Percentiles rank a stretch among this genome's conserved stretches.
phyloP scores from a whole-genome alignment of 2,113 vertebrate genomes.

The Heterochromis multidens region DNA sequence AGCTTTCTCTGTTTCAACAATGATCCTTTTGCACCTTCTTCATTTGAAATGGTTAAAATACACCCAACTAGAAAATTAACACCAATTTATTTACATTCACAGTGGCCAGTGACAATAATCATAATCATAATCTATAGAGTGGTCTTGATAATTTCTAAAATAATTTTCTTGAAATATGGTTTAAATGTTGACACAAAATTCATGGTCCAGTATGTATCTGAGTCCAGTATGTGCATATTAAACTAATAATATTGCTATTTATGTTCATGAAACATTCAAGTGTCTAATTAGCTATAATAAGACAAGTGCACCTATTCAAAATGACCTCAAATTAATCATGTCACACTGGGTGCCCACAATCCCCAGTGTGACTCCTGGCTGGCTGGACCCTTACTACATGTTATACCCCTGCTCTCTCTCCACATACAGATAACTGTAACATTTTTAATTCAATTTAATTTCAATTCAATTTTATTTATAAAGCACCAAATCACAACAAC shows the following conservation, averaged over 20 bases:
- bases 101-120: background rate
- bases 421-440: background rate
- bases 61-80: background rate
- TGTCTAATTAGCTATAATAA: background rate
- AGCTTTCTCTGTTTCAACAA: no score
- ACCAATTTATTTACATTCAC: background rate
- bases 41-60: background rate
- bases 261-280: background rate
- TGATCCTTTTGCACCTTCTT: background rate
- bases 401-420: background rate
- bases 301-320: background rate
- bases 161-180: background rate
- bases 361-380: background rate
- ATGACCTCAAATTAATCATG: background rate
- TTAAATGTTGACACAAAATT: background rate
- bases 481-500: no score
- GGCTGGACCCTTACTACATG: no score
- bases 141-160: background rate
- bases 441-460: no score
- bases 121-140: background rate
- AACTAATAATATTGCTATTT: background rate
- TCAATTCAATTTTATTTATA: no score
- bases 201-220: background rate
- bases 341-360: background rate
- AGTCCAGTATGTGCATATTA: background rate